Conservation (phyloP, 2,888 invertebrate species). For the Yponomeuta plumbellus region DNA sequence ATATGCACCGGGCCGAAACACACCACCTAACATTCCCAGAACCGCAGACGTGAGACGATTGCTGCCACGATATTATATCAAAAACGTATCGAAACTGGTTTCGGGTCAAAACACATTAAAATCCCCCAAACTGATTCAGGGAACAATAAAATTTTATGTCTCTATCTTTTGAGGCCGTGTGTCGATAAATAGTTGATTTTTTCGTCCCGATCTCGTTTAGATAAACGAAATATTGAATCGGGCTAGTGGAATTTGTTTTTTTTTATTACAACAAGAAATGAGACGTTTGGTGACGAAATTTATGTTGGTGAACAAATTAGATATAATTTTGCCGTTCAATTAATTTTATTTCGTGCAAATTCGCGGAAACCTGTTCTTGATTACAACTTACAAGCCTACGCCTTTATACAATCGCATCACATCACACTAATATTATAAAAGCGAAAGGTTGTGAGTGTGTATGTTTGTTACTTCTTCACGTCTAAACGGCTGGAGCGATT, state of each 20-base stretch:
- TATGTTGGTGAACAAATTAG: background rate
- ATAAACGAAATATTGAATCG: background rate
- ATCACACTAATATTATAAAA: too few relatives aligned
- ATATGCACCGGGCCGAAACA: background rate
- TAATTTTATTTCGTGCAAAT: background rate
- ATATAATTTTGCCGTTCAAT: background rate
- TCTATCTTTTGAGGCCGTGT: conserved; percentile 31
- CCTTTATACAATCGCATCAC: too few relatives aligned
- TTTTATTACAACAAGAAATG: background rate
- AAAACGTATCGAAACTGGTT: conserved; percentile 31
- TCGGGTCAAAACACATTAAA: conserved; percentile 35
- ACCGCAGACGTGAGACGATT: conserved; percentile 39
- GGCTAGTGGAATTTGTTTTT: background rate
- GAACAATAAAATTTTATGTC: conserved; percentile 56
- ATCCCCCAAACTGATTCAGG: conserved; percentile 40
- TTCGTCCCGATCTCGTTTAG: background rate
- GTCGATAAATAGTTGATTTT: conserved; percentile 3
- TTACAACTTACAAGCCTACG: too few relatives aligned
- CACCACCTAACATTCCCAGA: conserved; percentile 30
- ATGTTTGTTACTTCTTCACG: too few relatives aligned
- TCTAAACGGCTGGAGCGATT: too few relatives aligned
- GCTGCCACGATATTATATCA: conserved; percentile 40
- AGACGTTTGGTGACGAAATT: background rate
- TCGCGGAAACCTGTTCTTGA: too few relatives aligned
- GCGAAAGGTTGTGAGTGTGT: too few relatives aligned